Conservation (phyloP, 2,888 invertebrate species). For the Scaeva pyrastri region DNA sequence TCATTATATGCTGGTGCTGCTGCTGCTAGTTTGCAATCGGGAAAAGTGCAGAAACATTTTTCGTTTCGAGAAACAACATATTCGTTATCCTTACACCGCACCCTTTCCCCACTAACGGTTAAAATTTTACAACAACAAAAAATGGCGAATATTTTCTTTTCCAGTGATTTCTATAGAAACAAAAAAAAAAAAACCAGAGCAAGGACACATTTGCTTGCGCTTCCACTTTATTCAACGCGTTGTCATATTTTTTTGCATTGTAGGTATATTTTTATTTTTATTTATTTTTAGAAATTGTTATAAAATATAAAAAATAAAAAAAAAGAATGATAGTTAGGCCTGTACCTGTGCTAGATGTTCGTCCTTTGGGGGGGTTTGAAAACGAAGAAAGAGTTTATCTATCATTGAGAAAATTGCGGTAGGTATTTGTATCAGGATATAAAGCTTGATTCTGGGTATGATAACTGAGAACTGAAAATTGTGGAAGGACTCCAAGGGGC, state of each 20-base stretch:
- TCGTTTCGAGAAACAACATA: slow-evolving; percentile 1
- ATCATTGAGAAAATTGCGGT: slow-evolving; percentile 5
- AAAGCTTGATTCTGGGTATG: too few relatives aligned
- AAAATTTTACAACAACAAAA: background rate
- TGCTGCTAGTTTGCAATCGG: slow-evolving; percentile 1
- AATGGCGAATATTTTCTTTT: slow-evolving; percentile 31
- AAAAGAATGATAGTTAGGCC: background rate
- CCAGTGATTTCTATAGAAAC: slow-evolving; percentile 50
- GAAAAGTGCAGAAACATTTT: slow-evolving; percentile 45
- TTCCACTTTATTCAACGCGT: slow-evolving; percentile 35
- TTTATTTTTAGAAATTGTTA: slow-evolving; percentile 43
- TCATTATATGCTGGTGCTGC: too few relatives aligned
- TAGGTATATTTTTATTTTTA: slow-evolving; percentile 22
- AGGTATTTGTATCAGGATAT: background rate
- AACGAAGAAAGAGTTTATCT: slow-evolving; percentile 2
- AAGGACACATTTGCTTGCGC: slow-evolving; percentile 61
- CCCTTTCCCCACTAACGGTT: slow-evolving; percentile 21
- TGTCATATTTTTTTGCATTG: slow-evolving; percentile 25
- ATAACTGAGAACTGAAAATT: too few relatives aligned
- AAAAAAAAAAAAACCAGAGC: slow-evolving; percentile 64
- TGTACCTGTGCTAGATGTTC: background rate
- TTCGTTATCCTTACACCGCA: too few relatives aligned
- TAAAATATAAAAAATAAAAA: background rate
- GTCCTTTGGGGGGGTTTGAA: background rate
- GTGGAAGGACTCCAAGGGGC: slow-evolving; percentile 20